These are phyloP conservation scores for Muscicapa comitata DNA, from an alignment of 2,797 vertebrate genomes.

Conservation along the genomic window DNA sequence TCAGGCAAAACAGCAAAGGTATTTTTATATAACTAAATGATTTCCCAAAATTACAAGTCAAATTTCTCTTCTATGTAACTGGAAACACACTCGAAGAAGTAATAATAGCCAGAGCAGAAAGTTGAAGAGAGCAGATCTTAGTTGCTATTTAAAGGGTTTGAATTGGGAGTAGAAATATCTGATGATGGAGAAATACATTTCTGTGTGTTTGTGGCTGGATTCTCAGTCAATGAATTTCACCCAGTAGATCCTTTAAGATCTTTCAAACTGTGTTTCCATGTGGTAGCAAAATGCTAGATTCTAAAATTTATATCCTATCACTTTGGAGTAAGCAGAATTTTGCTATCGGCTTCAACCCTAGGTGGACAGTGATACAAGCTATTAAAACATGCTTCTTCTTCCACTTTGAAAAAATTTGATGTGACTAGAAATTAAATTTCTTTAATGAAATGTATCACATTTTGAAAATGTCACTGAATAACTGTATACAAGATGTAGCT, in stretches of 20 bases:
- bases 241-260: neutral
- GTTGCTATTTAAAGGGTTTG: neutral
- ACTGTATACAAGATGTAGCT: neutral
- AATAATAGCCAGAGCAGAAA: neutral
- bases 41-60: conserved; percentile 10
- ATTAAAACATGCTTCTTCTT: neutral
- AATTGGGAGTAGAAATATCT: neutral
- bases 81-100: neutral
- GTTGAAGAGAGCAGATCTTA: neutral
- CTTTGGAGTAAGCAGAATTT: neutral
- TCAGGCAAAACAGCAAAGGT: neutral
- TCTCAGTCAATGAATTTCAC: neutral
- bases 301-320: neutral
- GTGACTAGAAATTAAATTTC: neutral
- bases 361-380: neutral
- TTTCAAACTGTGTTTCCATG: neutral
- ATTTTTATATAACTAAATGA: neutral
- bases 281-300: neutral
- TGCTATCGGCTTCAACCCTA: neutral
- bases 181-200: neutral
- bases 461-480: neutral
- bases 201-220: neutral
- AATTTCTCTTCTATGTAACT: neutral
- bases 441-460: neutral
- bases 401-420: neutral